phyloP scores from a whole-genome alignment of 1,140 invertebrate genomes.

The Andricus grossulariae region DNA sequence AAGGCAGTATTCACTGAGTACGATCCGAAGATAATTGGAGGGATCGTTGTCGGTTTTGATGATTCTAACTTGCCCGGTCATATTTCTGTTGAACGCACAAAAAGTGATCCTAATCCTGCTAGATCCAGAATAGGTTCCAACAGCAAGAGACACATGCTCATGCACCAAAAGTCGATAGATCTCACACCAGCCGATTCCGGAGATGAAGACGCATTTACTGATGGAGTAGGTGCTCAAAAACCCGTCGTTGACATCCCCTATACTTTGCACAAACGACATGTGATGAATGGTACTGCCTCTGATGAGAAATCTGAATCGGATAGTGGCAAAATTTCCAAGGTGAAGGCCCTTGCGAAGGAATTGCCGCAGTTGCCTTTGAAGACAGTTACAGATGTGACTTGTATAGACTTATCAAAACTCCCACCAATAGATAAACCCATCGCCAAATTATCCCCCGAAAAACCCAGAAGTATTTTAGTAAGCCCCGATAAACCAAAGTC shows the following conservation, averaged over 20 bases:
- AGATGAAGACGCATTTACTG: slow-evolving; percentile 84
- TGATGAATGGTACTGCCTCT: slow-evolving; percentile 88
- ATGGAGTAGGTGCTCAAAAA: slow-evolving; percentile 72
- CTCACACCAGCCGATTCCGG: slow-evolving; percentile 88
- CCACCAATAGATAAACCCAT: slow-evolving; percentile 55
- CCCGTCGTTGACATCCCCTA: slow-evolving; percentile 86
- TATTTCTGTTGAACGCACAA: slow-evolving; percentile 86
- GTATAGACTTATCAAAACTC: slow-evolving; percentile 70
- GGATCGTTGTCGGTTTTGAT: slow-evolving; percentile 73
- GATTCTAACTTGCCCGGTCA: slow-evolving; percentile 72
- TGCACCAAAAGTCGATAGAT: slow-evolving; percentile 91
- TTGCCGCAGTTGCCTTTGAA: slow-evolving; percentile 69
- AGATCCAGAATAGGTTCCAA: slow-evolving; percentile 83
- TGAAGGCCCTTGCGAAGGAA: slow-evolving; percentile 58
- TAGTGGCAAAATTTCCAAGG: slow-evolving; percentile 61
- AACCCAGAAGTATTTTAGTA: slow-evolving; percentile 63
- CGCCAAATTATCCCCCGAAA: slow-evolving; percentile 58
- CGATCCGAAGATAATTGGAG: slow-evolving; percentile 73
- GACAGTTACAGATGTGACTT: slow-evolving; percentile 75
- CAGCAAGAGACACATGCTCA: slow-evolving; percentile 84
- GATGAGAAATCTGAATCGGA: slow-evolving; percentile 72
- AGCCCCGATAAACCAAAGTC: slow-evolving; percentile 66
- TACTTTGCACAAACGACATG: slow-evolving; percentile 86
- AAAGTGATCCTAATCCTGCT: slow-evolving; percentile 88
- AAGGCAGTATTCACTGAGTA: slow-evolving; percentile 72